Percentiles rank a stretch among this genome's conserved stretches.
Evolutionary conservation across 2,113 vertebrate species (phyloP).

Genomic region (Hemicordylus capensis): DNA sequence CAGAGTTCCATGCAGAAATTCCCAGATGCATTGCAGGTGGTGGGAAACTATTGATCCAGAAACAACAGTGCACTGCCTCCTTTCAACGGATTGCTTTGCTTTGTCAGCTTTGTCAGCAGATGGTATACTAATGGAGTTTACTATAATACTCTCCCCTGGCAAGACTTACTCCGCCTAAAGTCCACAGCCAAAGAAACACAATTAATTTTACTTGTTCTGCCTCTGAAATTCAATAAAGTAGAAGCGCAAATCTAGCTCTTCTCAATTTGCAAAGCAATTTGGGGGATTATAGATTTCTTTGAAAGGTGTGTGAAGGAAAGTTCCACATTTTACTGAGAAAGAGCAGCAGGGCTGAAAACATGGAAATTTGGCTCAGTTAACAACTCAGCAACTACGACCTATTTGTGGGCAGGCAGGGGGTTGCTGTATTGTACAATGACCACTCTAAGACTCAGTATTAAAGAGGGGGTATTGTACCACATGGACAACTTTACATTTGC

Average conservation of each 20-base stretch:
- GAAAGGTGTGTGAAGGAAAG: neutral
- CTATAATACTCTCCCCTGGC: neutral
- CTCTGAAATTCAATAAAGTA: neutral
- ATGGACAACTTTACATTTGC: neutral
- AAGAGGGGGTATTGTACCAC: too few relatives aligned
- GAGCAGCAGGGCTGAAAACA: neutral
- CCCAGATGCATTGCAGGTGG: neutral
- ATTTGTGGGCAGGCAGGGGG: neutral
- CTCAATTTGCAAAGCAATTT: neutral
- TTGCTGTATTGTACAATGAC: neutral
- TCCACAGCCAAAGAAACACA: neutral
- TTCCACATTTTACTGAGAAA: neutral
- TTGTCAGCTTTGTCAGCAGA: slow-evolving; percentile 8
- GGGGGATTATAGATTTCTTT: neutral
- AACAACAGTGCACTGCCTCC: neutral
- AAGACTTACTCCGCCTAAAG: neutral
- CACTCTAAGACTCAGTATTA: neutral
- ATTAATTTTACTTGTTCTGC: slow-evolving; percentile 7
- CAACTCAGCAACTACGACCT: neutral
- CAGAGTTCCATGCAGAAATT: neutral
- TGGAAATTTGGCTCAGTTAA: neutral
- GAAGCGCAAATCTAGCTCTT: neutral
- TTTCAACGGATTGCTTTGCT: neutral
- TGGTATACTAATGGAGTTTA: neutral
- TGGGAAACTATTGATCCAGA: slow-evolving; percentile 8